Conservation (phyloP, 2,113 vertebrate genomes). For the Psophia crepitans region DNA sequence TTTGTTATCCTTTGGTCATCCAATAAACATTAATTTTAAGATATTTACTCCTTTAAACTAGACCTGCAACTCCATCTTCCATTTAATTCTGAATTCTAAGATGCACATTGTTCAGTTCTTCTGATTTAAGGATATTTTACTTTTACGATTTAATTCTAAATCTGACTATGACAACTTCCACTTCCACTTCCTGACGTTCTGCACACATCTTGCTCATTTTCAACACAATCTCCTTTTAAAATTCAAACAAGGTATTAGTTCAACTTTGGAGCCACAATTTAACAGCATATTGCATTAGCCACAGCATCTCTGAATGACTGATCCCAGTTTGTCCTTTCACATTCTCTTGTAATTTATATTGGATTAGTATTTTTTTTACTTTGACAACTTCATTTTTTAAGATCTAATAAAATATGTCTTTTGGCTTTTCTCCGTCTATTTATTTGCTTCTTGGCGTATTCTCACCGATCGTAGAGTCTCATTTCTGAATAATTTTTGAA, state of each 20-base stretch:
- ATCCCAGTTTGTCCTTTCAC: neutral
- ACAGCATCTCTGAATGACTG: neutral
- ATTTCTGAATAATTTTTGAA: neutral
- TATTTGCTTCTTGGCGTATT: neutral
- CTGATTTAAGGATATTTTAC: neutral
- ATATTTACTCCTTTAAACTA: neutral
- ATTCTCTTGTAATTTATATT: neutral
- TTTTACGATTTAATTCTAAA: neutral
- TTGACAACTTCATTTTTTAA: neutral
- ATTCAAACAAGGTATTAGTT: neutral
- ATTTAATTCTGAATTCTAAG: neutral
- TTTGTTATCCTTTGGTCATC: neutral
- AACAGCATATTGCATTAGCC: neutral
- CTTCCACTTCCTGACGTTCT: neutral
- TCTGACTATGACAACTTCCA: neutral
- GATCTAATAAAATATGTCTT: accelerated
- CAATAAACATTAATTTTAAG: neutral
- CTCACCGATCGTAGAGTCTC: neutral
- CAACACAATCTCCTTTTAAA: neutral
- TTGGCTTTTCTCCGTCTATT: neutral
- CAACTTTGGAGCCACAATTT: neutral
- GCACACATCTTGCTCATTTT: neutral
- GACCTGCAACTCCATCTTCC: neutral
- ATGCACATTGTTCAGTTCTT: accelerated
- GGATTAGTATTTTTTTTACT: neutral